Evolutionary conservation across 2,113 vertebrate species (phyloP).

Genomic region (Balaenoptera acutorostrata): DNA sequence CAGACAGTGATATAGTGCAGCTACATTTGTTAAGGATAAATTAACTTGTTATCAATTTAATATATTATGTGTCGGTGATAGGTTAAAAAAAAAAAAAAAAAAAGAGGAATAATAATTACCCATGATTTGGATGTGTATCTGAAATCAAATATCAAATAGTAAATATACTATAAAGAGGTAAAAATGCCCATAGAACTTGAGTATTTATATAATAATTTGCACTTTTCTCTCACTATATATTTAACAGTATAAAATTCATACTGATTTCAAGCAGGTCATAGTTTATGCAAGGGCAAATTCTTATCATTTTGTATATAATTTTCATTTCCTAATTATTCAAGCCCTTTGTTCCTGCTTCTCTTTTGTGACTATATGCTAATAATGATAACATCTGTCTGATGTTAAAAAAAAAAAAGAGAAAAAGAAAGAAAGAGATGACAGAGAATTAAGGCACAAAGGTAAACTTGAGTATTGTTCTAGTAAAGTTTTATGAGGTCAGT

Average conservation of each 20-base stretch:
- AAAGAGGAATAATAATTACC: neutral
- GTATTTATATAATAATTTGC: neutral
- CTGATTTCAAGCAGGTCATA: neutral
- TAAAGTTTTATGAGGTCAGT: neutral
- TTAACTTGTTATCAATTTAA: neutral
- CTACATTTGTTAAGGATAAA: neutral
- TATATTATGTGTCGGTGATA: neutral
- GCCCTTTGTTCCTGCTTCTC: neutral
- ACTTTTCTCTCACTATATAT: neutral
- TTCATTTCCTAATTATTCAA: neutral
- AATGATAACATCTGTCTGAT: neutral
- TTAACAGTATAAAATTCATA: neutral
- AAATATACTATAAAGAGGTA: neutral
- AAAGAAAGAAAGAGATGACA: neutral
- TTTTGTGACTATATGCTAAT: neutral
- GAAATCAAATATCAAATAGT: neutral
- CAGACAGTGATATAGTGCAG: neutral
- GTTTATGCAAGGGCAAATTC: neutral
- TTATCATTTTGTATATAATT: neutral
- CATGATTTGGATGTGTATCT: neutral
- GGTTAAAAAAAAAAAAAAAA: neutral
- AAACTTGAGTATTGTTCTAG: neutral
- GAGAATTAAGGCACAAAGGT: neutral
- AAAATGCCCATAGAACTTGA: neutral
- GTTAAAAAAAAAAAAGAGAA: neutral